These are phyloP conservation scores for Sebastes kiyomatsui DNA, from an alignment of 2,797 vertebrate species.

Conservation along the genomic window DNA sequence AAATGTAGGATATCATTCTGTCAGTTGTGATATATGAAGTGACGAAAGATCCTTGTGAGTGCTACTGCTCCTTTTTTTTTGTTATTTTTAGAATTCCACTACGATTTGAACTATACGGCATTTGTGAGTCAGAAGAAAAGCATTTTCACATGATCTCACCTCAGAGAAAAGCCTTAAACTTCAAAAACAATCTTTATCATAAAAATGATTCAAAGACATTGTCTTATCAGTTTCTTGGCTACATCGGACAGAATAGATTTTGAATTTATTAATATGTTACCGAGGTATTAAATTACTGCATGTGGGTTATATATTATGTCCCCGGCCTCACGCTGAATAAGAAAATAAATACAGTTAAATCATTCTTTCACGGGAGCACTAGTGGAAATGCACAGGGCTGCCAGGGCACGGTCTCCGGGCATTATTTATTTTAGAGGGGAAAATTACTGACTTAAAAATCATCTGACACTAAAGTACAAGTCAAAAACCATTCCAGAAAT, in stretches of 20 bases:
- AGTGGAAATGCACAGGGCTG: conserved; percentile 63
- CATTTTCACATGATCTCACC: conserved; percentile 46
- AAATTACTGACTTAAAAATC: conserved; percentile 75
- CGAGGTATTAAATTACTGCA: conserved; percentile 52
- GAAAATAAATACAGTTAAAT: conserved; percentile 76
- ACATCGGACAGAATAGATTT: conserved; percentile 22
- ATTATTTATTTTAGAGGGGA: conserved; percentile 75
- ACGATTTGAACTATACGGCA: conserved; percentile 45
- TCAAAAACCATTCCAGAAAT: conserved; percentile 72
- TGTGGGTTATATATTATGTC: conserved; percentile 55
- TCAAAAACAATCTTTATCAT: conserved; percentile 39
- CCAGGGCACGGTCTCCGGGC: conserved; percentile 63
- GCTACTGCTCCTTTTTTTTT: conserved; percentile 57
- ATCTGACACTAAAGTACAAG: conserved; percentile 60
- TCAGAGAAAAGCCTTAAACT: conserved; percentile 34
- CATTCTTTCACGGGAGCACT: conserved; percentile 59
- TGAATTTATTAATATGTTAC: conserved; percentile 64
- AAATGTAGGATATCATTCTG: conserved; percentile 76
- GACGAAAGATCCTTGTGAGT: conserved; percentile 48
- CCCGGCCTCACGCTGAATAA: conserved; percentile 46
- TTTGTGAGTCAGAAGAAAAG: conserved; percentile 52
- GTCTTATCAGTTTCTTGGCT: conserved; percentile 60
- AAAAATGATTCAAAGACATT: conserved; percentile 42
- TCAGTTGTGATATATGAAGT: conserved; percentile 77
- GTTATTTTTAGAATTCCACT: conserved; percentile 63